Conservation (phyloP, 2,113 vertebrate species). For the Nothobranchius furzeri region DNA sequence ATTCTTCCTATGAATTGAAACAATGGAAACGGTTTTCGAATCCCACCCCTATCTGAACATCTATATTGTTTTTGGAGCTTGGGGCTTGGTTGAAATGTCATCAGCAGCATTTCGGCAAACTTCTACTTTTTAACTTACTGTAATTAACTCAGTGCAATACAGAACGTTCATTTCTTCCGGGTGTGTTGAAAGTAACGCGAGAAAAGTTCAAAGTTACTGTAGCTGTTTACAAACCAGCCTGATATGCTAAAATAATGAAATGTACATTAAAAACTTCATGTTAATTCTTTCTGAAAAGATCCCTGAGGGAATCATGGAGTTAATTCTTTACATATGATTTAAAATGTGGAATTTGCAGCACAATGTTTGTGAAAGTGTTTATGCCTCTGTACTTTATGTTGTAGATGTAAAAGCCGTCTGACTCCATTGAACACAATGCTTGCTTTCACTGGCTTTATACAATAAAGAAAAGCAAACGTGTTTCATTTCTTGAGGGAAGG, state of each 20-base stretch:
- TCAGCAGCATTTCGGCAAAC: slow-evolving; percentile 13
- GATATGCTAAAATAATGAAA: slow-evolving; percentile 34
- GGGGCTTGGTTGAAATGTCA: slow-evolving; percentile 10
- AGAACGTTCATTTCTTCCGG: slow-evolving; percentile 19
- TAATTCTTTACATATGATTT: slow-evolving; percentile 23
- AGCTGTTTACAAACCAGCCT: slow-evolving; percentile 18
- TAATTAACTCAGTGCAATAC: slow-evolving; percentile 47
- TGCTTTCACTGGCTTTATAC: slow-evolving; percentile 12
- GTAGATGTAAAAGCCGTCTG: slow-evolving; percentile 17
- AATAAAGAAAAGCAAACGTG: not conserved
- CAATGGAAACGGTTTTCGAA: too few species aligned
- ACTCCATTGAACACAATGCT: slow-evolving; percentile 8
- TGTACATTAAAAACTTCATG: slow-evolving; percentile 45
- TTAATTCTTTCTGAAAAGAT: slow-evolving; percentile 21
- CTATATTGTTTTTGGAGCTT: slow-evolving; percentile 20
- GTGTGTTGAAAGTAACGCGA: slow-evolving; percentile 34
- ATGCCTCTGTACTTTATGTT: slow-evolving; percentile 26
- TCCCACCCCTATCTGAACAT: slow-evolving; percentile 3
- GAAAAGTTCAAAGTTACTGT: slow-evolving; percentile 40
- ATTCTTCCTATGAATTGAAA: too few species aligned
- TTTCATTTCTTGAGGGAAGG: slow-evolving; percentile 19
- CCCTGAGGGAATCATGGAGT: slow-evolving; percentile 27
- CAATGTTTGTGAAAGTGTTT: slow-evolving; percentile 21
- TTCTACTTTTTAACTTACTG: slow-evolving; percentile 16
- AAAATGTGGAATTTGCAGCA: slow-evolving; percentile 20